phyloP scores from a whole-genome alignment of 1,140 invertebrate genomes.

The Ips nitidus region DNA sequence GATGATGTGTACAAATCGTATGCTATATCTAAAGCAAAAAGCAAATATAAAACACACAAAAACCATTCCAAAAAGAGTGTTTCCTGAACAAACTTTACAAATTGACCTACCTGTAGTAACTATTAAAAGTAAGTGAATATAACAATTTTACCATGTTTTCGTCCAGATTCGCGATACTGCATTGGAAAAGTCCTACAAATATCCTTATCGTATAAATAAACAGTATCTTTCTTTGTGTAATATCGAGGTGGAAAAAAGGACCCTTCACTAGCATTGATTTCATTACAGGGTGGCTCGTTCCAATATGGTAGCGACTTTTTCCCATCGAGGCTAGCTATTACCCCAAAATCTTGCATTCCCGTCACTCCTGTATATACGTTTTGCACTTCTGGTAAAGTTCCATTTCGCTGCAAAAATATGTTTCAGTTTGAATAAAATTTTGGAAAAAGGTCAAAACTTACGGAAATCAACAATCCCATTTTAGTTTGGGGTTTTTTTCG shows the following conservation, averaged over 20 bases:
- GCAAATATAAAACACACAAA: background rate
- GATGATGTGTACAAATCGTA: slow-evolving; percentile 73
- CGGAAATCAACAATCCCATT: slow-evolving; percentile 76
- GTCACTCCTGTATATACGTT: slow-evolving; percentile 78
- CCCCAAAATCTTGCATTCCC: slow-evolving; percentile 75
- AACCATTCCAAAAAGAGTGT: too few species aligned
- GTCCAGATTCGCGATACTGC: slow-evolving; percentile 65
- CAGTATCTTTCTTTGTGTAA: slow-evolving; percentile 68
- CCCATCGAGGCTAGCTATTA: slow-evolving; percentile 76
- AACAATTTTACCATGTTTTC: slow-evolving; percentile 61
- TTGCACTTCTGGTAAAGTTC: slow-evolving; percentile 75
- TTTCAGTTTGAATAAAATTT: background rate
- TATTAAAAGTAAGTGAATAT: background rate
- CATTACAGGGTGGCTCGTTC: slow-evolving; percentile 74
- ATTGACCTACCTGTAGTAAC: background rate
- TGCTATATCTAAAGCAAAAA: slow-evolving; percentile 58
- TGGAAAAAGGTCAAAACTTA: slow-evolving; percentile 55
- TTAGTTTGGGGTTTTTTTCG: slow-evolving; percentile 71
- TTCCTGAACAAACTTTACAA: too few species aligned
- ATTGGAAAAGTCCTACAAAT: slow-evolving; percentile 78
- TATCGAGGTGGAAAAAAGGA: slow-evolving; percentile 79
- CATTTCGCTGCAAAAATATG: slow-evolving; percentile 67
- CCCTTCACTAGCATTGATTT: slow-evolving; percentile 81
- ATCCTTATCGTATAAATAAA: slow-evolving; percentile 84
- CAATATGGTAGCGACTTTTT: slow-evolving; percentile 74